Evolutionary conservation across 2,888 invertebrate species (phyloP).

Genomic region (Doris montereyensis): DNA sequence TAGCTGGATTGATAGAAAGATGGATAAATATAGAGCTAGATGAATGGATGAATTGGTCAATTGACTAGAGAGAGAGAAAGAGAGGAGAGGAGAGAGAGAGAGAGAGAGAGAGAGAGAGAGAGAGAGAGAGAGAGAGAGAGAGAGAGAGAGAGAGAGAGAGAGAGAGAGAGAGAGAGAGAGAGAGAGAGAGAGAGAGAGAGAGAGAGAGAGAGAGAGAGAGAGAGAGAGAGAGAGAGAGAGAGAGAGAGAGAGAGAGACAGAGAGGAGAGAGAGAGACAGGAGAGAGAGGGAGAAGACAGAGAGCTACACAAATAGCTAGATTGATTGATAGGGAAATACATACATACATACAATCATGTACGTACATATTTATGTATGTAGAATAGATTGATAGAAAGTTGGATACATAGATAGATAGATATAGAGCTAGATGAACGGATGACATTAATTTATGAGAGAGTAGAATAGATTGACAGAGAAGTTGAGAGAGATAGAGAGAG

Average conservation of each 20-base stretch:
- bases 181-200: constrained; percentile 12
- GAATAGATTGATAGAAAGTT: too few species aligned
- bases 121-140: constrained; percentile 13
- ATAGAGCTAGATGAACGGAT: too few species aligned
- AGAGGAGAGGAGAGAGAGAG: constrained; percentile 25
- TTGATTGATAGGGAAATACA: neutral
- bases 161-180: neutral
- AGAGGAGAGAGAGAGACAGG: constrained; percentile 10
- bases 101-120: constrained; percentile 28
- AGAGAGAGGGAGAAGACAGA: constrained; percentile 23
- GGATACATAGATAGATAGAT: too few species aligned
- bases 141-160: constrained; percentile 27
- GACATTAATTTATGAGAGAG: too few species aligned
- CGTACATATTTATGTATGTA: too few species aligned
- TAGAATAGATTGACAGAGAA: too few species aligned
- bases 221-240: constrained; percentile 24
- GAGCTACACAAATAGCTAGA: constrained; percentile 7
- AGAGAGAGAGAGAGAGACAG: neutral
- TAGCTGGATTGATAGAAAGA: neutral
- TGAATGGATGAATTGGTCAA: neutral
- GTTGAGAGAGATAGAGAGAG: too few species aligned
- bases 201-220: constrained; percentile 31
- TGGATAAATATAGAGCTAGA: neutral
- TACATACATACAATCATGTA: too few species aligned
- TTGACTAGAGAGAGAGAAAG: neutral